phyloP scores from a whole-genome alignment of 23 tunicate species.

The Halocynthia aurantium region DNA sequence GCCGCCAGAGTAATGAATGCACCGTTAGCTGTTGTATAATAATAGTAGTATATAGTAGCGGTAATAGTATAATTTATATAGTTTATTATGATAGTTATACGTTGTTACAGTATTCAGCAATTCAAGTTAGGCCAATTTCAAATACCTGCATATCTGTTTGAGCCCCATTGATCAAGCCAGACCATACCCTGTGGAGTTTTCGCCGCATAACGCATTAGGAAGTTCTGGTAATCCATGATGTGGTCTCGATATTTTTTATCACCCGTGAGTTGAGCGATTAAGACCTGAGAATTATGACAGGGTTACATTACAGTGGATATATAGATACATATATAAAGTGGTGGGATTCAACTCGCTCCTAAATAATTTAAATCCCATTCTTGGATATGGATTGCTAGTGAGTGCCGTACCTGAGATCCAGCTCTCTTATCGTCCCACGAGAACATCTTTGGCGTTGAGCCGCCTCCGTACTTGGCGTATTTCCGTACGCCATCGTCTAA shows the following conservation, averaged over 20 bases:
- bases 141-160: constrained; percentile 94
- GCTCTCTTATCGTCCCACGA: constrained; percentile 98
- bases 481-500: constrained; percentile 51
- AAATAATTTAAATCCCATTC: neutral
- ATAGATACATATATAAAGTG: neutral
- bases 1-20: constrained; percentile 75
- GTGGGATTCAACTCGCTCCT: neutral
- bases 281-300: constrained; percentile 37
- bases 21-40: constrained; percentile 60
- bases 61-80: too few species aligned
- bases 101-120: neutral
- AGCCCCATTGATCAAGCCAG: constrained; percentile 65
- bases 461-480: constrained; percentile 58
- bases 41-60: neutral
- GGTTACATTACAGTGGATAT: neutral
- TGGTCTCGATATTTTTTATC: constrained; percentile 47
- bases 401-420: constrained; percentile 65
- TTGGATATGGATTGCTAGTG: neutral
- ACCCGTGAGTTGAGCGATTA: constrained; percentile 88
- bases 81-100: neutral
- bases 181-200: constrained; percentile 87
- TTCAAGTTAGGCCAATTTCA: neutral
- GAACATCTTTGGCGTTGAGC: constrained; percentile 60
- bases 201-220: constrained; percentile 21
- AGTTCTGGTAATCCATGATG: constrained; percentile 52